phyloP scores from a whole-genome alignment of 1,140 invertebrate species.

The Drosophila tristis region DNA sequence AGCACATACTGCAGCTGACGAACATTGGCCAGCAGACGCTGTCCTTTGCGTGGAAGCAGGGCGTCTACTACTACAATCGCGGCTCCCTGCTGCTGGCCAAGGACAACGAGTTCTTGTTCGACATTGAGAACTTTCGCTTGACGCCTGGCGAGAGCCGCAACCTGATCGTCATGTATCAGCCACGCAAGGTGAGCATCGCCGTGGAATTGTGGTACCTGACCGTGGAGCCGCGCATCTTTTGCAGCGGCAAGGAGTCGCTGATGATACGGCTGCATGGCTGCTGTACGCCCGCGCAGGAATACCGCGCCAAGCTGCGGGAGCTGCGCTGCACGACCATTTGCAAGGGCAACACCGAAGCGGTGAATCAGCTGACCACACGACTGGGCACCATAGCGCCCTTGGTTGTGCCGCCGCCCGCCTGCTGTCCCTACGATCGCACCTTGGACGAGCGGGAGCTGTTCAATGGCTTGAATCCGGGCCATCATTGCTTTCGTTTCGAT shows the following conservation, averaged over 20 bases:
- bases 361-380: conserved; percentile 29
- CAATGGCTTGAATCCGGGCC: conserved; percentile 64
- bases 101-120: conserved; percentile 72
- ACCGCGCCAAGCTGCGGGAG: conserved; percentile 49
- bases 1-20: conserved; percentile 47
- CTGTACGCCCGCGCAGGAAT: conserved; percentile 61
- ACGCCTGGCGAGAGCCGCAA: conserved; percentile 29
- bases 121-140: conserved; percentile 58
- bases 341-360: conserved; percentile 45
- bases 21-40: conserved; percentile 66
- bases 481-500: conserved; percentile 65
- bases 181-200: conserved; percentile 55
- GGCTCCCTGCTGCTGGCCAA: conserved; percentile 47
- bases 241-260: conserved; percentile 51
- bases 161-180: conserved; percentile 64
- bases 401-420: conserved; percentile 37
- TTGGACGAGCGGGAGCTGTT: conserved; percentile 70
- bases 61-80: conserved; percentile 62
- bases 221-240: conserved; percentile 63
- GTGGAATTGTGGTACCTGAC: conserved; percentile 66
- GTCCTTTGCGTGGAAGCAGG: conserved; percentile 64
- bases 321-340: conserved; percentile 26
- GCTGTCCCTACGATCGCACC: conserved; percentile 67
- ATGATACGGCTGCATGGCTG: conserved; percentile 55
- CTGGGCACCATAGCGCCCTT: conserved; percentile 50